Conservation (phyloP, 2,113 vertebrate genomes). For the Petrocephalus zakoni region DNA sequence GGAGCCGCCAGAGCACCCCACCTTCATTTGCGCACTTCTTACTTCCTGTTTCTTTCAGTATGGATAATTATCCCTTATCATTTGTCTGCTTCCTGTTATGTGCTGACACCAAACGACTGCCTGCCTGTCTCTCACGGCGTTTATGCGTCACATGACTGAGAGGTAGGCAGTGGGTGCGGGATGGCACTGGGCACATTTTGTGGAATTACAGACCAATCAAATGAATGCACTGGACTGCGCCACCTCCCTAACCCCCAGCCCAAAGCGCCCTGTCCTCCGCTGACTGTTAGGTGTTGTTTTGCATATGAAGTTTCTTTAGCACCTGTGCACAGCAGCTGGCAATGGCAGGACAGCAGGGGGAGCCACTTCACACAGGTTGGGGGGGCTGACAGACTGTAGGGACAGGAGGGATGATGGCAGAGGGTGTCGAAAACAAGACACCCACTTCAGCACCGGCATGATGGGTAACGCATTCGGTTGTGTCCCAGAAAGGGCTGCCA, state of each 20-base stretch:
- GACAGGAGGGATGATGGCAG: background rate
- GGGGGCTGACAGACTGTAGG: background rate
- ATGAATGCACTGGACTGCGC: background rate
- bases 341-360: too few species aligned
- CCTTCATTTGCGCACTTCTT: constrained; percentile 10
- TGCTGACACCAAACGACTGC: background rate
- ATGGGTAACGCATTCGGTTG: background rate
- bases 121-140: background rate
- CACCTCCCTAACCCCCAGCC: background rate
- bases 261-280: background rate
- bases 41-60: background rate
- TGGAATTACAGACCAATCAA: background rate
- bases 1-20: background rate
- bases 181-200: background rate
- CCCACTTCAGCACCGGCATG: background rate
- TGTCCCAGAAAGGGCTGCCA: background rate
- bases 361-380: background rate
- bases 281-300: background rate
- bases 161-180: background rate
- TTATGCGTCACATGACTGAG: background rate
- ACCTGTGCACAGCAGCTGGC: background rate
- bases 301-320: background rate
- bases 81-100: background rate
- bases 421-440: background rate
- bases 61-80: background rate